Evolutionary conservation across 2,888 invertebrate species (phyloP), one percentile per base, ranked within the genome.

Genomic region (Ornithoptera priamus): DNA sequence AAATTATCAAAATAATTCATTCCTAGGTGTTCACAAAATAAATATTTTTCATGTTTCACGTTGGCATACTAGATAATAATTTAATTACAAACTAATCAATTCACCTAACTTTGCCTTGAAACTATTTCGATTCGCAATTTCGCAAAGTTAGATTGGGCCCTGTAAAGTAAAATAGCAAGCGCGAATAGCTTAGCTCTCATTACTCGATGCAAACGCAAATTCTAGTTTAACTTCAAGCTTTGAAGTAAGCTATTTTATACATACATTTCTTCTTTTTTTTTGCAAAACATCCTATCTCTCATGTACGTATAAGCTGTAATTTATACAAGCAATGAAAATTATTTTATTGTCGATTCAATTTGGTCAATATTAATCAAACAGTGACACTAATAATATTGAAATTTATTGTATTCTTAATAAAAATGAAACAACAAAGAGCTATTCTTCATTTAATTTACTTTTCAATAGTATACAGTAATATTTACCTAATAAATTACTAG

Each of bases 81-180:
- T 50, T 50, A 50, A 50, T 50, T 17, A 50, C 10, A 50, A 50
- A 50, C 17, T 50, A 50, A 50, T 50, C 50, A 50, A 50, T 18
- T 50, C 50, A 50, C 60, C 36, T 7, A 66, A 66, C 36, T 30
- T 60, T 60, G 53, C n/a, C 60, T 60, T 20, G 59, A 24, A 36
- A 66, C 30, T 30, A 65, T 22, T 59, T 50, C 20, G 20, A 39
- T 15, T 42, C 39, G 39, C 20, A 46, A 46, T 59, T 65, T 65
- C 58, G 59, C 65, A 24, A 59, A n/a, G 50, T 61, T 61, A 50
- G 36, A 60, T 50, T 50, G 8, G 50, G 53, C 12, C 67, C 56
- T 61, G 56, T 67, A 61, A 56, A 67, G 67, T 67, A 53, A 61
- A 65, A 53, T 50, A 67, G 22, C 10, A 10, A 56, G 46, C 53